phyloP scores from a whole-genome alignment of 1,140 invertebrate species.

The Eciton burchellii region DNA sequence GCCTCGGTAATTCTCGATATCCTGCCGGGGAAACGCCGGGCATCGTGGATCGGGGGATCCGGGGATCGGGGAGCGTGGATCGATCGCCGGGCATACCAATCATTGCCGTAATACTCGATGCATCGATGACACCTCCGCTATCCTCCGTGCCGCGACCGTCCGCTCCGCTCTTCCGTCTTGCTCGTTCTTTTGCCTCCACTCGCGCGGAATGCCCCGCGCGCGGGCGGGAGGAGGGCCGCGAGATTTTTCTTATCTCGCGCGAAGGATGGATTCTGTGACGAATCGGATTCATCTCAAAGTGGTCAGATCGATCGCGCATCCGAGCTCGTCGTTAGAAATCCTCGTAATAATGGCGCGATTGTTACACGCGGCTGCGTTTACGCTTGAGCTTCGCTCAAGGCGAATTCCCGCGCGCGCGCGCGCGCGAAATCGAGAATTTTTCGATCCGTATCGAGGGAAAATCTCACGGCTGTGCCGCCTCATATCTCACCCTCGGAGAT shows the following conservation, averaged over 20 bases:
- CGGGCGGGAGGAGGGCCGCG: background rate
- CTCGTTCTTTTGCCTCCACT: background rate
- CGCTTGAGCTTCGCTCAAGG: too few species aligned
- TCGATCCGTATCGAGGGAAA: conserved; percentile 4
- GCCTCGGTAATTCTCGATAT: conserved; percentile 72
- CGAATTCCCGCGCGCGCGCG: background rate
- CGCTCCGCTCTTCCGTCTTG: conserved; percentile 40
- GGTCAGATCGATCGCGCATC: conserved; percentile 25
- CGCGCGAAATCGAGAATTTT: background rate
- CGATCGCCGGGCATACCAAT: conserved; percentile 57
- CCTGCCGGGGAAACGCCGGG: conserved; percentile 59
- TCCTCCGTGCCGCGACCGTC: conserved; percentile 17
- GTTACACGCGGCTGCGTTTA: too few species aligned
- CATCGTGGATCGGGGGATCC: background rate
- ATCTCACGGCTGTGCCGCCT: background rate
- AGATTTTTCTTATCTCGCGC: conserved; percentile 18
- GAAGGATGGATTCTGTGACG: conserved; percentile 13
- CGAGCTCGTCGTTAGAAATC: conserved; percentile 17
- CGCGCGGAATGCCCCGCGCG: conserved; percentile 9
- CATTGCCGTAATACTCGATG: conserved; percentile 56
- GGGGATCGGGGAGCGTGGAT: conserved; percentile 5
- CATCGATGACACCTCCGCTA: conserved; percentile 51
- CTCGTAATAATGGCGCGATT: conserved; percentile 15
- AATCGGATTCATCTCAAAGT: conserved; percentile 18
- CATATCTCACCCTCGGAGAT: background rate